Evolutionary conservation across 2,888 invertebrate species (phyloP), one percentile per base, ranked within the genome.

Genomic region (Nomada fabriciana): DNA sequence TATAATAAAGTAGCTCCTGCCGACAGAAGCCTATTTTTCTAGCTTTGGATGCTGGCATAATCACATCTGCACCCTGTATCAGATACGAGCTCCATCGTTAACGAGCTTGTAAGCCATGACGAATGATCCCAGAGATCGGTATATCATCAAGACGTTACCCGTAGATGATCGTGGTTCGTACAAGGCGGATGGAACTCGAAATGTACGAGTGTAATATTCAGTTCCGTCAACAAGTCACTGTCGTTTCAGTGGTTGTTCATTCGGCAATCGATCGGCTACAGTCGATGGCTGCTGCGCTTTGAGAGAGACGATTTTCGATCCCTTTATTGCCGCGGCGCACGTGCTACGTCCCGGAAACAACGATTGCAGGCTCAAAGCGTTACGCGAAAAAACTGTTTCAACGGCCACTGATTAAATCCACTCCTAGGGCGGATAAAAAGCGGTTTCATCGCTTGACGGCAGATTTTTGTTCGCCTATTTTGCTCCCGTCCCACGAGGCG

Each of bases 361-460:
- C 64, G 70, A 20, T 18, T 15, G 42, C 47, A 20, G 2, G 65
- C n/a, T 36, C 63, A 70, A 50, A 67, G 47, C 61, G 15, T 15
- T n/a, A 5, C n/a, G 50, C 23, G 53, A 53, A 20, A 59, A 61
- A 74, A 78, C 53, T 63, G 43, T 64, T 64, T 76, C 63, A 13
- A 59, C 25, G 50, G 47, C 13, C 50, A 23, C 59, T 76, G 79
- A 76, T 70, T 80, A 69, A 69, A 60, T 65, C n/a, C 69, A 20
- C 36, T 76, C 59, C 42, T 43, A 20, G n/a, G 9, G 10, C 13
- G 29, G 2, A 11, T 42, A 4, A 18, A 20, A 43, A 53, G 20
- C 0, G 29, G 20, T 20, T 15, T 47, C 47, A 15, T 47, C 15
- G 47, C 47, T 47, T 10, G 47, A 0, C 47, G 15, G 47, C 18